Conservation (phyloP, 1,140 invertebrate species). For the Antheraea mylitta region DNA sequence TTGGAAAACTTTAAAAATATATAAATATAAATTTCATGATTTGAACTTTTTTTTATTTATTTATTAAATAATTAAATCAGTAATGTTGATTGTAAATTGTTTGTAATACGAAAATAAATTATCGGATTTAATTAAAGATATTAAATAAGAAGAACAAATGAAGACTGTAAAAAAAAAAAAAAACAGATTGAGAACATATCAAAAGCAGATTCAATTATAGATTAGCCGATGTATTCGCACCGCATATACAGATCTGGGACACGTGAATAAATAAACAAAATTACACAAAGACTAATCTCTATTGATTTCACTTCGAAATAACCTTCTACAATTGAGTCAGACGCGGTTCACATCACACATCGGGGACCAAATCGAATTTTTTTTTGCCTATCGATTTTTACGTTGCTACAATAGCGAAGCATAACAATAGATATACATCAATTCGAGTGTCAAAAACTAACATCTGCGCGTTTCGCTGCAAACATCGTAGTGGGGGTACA, state of each 20-base stretch:
- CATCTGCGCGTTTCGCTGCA: conserved; percentile 73
- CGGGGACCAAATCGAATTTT: conserved; percentile 49
- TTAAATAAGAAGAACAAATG: background rate
- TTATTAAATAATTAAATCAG: no score
- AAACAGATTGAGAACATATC: conserved; percentile 59
- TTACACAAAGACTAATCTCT: conserved; percentile 73
- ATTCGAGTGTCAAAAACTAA: conserved; percentile 78
- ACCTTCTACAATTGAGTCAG: conserved; percentile 51
- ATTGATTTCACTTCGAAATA: conserved; percentile 56
- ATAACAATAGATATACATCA: conserved; percentile 74
- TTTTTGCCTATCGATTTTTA: conserved; percentile 59
- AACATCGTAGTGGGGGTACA: conserved; percentile 56
- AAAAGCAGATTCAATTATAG: conserved; percentile 76
- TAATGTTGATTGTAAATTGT: no score
- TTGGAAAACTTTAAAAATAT: no score
- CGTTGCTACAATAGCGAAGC: conserved; percentile 52
- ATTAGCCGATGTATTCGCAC: conserved; percentile 67
- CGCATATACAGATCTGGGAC: conserved; percentile 61
- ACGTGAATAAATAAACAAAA: conserved; percentile 78
- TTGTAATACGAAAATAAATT: no score
- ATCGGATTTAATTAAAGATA: conserved; percentile 15
- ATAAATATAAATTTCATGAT: no score
- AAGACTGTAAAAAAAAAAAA: conserved; percentile 13
- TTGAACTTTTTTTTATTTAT: no score
- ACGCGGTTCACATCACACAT: conserved; percentile 48